Base-by-base conservation (phyloP, 2,113 vertebrate genomes). In the Hydrochoerus hydrochaeris region DNA sequence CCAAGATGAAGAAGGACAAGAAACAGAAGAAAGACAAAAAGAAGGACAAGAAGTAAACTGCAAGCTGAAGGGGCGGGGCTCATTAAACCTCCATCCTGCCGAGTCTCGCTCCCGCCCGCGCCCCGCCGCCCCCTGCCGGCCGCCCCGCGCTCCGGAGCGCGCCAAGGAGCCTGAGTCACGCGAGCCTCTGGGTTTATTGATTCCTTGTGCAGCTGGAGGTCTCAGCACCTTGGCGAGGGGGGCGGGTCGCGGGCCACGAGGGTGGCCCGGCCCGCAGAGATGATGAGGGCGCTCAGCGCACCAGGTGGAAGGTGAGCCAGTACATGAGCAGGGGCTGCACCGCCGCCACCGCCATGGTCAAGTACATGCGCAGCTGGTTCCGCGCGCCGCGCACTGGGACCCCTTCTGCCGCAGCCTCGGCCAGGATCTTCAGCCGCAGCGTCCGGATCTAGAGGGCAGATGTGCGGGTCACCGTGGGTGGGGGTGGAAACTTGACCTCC, bases 341-440 rank as follows among this genome's bases (percentile, higher is more conserved):
- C 1, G 98, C 99, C 3, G 99, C 99, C 96, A 99, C 99, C 8
- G 99, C 98, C 99, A 99, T 99, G 78, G 99, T 99, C 85, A 99
- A 98, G 98, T 99, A 99, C 99, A 99, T 99, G 90, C 99, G 99
- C 96, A 99, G 98, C 98, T 99, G 99, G 98, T 99, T 99, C 77
- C 98, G 98, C 22, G 99, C 96, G 67, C 99, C 99, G 19, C 98
- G 98, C 85, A 99, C 99, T 35, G 99, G 97, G 26, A 98, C 98
- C 0, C 99, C 99, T 85, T 99, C 99, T 0, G 99, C 99, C 0
- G 99, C 99, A 0, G 99, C 99, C 92, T 99, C 99, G 0, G 99
- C 99, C 44, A 99, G 97, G 95, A 99, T 99, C 98, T 99, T 99
- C 97, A 99, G 98, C 71, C 99, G 98, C 93, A 99, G 95, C 0